Evolutionary conservation across 2,888 invertebrate species (phyloP).

Genomic region (Chirona hameri): DNA sequence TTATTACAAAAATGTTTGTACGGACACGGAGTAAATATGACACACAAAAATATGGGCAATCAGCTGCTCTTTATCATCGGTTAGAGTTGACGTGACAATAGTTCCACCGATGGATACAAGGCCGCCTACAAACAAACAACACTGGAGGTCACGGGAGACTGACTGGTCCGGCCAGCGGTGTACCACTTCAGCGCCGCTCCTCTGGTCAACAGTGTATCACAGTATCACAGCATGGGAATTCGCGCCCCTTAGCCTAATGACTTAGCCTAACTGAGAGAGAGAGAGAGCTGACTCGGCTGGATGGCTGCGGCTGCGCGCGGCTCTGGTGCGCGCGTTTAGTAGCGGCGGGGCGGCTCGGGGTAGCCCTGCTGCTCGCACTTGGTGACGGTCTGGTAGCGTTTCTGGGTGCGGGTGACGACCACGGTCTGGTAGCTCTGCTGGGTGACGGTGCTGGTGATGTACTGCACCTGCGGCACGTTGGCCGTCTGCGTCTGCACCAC

Average conservation of each 20-base stretch:
- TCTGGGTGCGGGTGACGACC: neutral
- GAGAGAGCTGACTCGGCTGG: neutral
- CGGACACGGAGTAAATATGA: neutral
- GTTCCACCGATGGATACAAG: neutral
- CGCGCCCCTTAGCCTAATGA: constrained; percentile 30
- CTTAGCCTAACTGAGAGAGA: neutral
- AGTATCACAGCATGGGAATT: constrained; percentile 29
- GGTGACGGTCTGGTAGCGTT: constrained; percentile 25
- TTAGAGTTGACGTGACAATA: neutral
- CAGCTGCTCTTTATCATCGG: constrained; percentile 1
- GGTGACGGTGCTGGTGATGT: constrained; percentile 13
- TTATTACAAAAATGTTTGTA: constrained; percentile 11
- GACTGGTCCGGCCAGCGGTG: constrained; percentile 5
- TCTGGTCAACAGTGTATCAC: neutral
- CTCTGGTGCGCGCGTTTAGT: neutral
- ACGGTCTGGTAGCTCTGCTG: constrained; percentile 1
- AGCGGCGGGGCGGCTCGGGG: neutral
- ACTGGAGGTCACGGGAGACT: neutral
- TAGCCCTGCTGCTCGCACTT: constrained; percentile 13
- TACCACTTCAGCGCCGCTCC: neutral
- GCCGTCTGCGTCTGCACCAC: constrained; percentile 9
- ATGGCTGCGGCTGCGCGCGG: neutral
- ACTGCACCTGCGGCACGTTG: constrained; percentile 10
- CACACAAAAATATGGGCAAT: constrained; percentile 1
- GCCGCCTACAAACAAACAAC: neutral